These are phyloP conservation scores for Mimumesa dahlbomi DNA, from an alignment of 2,888 invertebrate genomes.

Conservation along the genomic window DNA sequence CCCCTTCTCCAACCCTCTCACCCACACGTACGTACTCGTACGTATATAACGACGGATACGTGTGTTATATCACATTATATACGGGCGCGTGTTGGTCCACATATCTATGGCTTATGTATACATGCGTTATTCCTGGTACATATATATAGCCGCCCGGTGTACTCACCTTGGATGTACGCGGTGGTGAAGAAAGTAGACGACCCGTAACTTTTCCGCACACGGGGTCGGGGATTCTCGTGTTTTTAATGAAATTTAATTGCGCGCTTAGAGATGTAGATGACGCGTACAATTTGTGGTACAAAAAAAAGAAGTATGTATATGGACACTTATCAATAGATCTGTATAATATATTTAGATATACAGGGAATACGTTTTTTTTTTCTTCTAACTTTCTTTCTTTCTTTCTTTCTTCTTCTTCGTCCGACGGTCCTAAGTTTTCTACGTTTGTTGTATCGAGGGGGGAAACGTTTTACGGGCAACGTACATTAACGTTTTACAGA, in stretches of 20 bases:
- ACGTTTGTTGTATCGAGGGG: too few species aligned
- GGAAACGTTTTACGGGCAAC: constrained; percentile 33
- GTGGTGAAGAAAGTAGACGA: constrained; percentile 62
- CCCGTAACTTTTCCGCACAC: constrained; percentile 9
- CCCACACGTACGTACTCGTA: constrained; percentile 43
- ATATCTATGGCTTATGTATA: constrained; percentile 66
- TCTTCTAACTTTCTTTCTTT: constrained; percentile 10
- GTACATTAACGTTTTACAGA: constrained; percentile 44
- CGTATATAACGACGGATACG: constrained; percentile 37
- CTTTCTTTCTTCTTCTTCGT: background rate
- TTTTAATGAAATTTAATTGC: constrained; percentile 53
- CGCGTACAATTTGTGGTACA: constrained; percentile 22
- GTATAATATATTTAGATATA: too few species aligned
- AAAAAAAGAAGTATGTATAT: constrained; percentile 1
- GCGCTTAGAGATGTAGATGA: constrained; percentile 9
- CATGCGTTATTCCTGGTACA: constrained; percentile 66
- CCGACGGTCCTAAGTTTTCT: too few species aligned
- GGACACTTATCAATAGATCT: constrained; percentile 1
- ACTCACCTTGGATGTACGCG: constrained; percentile 63
- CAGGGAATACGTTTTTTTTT: too few species aligned
- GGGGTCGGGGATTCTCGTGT: constrained; percentile 13
- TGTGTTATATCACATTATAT: constrained; percentile 71
- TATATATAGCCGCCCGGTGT: constrained; percentile 44
- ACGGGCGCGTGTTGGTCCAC: constrained; percentile 62
- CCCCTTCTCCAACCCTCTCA: constrained; percentile 46